Evolutionary conservation across 1,140 invertebrate genomes (phyloP).

Genomic region (Babylonia areolata): DNA sequence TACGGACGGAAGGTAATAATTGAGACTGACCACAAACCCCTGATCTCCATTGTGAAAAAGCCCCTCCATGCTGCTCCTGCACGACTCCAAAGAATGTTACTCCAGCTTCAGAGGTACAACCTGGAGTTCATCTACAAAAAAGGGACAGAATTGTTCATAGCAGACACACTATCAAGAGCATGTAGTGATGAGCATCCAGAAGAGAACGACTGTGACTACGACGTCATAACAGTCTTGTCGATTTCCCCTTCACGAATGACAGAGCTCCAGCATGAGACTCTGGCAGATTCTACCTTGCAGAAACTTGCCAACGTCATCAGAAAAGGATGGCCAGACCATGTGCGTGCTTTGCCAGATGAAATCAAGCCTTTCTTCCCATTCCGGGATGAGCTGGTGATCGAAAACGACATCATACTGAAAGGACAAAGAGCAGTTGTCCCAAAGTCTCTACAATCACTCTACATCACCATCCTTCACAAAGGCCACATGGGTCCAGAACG

Average conservation of each 20-base stretch:
- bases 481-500: neutral
- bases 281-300: neutral
- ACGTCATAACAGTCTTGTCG: too few relatives aligned
- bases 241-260: too few relatives aligned
- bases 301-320: neutral
- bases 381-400: conserved; percentile 1
- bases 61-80: conserved; percentile 48
- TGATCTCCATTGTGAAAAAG: conserved; percentile 54
- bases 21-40: conserved; percentile 54
- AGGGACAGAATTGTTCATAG: conserved; percentile 35
- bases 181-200: neutral
- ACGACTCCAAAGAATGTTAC: conserved; percentile 57
- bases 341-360: neutral
- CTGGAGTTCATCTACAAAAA: conserved; percentile 41
- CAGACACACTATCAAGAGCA: conserved; percentile 34
- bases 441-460: neutral
- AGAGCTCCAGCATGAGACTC: neutral
- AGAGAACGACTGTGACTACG: neutral
- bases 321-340: neutral
- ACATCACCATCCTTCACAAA: neutral
- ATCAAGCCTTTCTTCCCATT: neutral
- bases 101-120: conserved; percentile 51
- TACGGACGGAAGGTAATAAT: too few relatives aligned
- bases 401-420: too few relatives aligned
- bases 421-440: neutral